Evolutionary conservation across 1,140 invertebrate species (phyloP).

Genomic region (Chelonus insularis): DNA sequence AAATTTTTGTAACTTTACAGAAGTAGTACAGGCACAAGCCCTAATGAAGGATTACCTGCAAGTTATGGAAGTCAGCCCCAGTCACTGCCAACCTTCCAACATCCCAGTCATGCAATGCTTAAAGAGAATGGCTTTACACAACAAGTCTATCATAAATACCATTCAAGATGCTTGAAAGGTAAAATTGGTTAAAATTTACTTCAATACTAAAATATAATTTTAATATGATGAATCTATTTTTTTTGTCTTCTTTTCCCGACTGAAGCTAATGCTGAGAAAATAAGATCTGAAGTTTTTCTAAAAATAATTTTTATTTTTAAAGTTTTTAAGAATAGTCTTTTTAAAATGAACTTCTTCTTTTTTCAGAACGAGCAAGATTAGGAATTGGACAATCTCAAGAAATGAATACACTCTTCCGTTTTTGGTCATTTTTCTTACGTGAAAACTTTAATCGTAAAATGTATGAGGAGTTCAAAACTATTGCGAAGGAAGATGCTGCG

Average conservation of each 20-base stretch:
- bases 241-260: conserved; percentile 60
- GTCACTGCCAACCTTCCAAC: conserved; percentile 89
- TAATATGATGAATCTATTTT: conserved; percentile 45
- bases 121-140: conserved; percentile 98
- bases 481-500: conserved; percentile 91
- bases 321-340: no score
- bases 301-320: no score
- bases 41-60: conserved; percentile 66
- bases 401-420: conserved; percentile 97
- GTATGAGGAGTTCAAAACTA: conserved; percentile 92
- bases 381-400: conserved; percentile 93
- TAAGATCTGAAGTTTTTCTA: conserved; percentile 38
- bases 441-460: conserved; percentile 98
- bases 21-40: conserved; percentile 75
- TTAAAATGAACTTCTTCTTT: no score
- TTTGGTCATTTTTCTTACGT: conserved; percentile 99
- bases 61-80: conserved; percentile 76
- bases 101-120: conserved; percentile 93
- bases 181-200: conserved; percentile 28
- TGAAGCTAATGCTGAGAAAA: conserved; percentile 40
- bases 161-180: conserved; percentile 91
- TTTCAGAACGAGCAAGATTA: conserved; percentile 83
- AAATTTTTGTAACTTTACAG: conserved; percentile 57
- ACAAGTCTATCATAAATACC: conserved; percentile 94
- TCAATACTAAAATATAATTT: neutral